Evolutionary conservation across 2,797 vertebrate species (phyloP).

Genomic region (Tamandua tetradactyla): DNA sequence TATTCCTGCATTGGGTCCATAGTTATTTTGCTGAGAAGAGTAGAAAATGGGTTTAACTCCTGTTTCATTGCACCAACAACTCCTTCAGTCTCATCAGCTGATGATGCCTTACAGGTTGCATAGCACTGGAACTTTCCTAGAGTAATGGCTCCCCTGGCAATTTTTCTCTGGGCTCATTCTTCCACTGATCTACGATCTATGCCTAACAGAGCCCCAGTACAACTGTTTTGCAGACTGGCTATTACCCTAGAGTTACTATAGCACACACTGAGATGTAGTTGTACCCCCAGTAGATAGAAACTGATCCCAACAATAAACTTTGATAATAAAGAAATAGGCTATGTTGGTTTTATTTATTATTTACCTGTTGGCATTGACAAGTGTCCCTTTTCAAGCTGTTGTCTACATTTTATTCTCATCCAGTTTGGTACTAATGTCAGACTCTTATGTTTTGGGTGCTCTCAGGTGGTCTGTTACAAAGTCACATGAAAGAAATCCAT

Average conservation of each 20-base stretch:
- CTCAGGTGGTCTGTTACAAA: neutral
- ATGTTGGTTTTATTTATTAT: constrained; percentile 21
- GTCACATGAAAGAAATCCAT: neutral
- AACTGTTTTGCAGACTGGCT: constrained; percentile 38
- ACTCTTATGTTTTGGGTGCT: neutral
- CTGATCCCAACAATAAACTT: constrained; percentile 75
- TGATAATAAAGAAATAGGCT: constrained; percentile 65
- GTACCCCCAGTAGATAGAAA: constrained; percentile 61
- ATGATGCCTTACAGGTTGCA: constrained; percentile 58
- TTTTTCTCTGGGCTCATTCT: constrained; percentile 47
- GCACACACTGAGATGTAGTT: constrained; percentile 62
- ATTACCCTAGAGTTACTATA: constrained; percentile 31
- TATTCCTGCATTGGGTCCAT: constrained; percentile 21
- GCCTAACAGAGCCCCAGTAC: constrained; percentile 54
- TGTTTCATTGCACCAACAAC: neutral
- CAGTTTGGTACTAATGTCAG: neutral
- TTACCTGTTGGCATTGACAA: neutral
- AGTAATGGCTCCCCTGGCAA: constrained; percentile 45
- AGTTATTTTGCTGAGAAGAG: neutral
- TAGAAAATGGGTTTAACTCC: constrained; percentile 33
- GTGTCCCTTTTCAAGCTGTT: neutral
- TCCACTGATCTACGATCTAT: constrained; percentile 24
- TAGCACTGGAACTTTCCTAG: constrained; percentile 61
- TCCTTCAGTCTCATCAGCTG: neutral
- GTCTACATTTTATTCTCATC: neutral